phyloP scores from a whole-genome alignment of 53 echinoderm and acorn worm species.

The Antedon mediterranea region DNA sequence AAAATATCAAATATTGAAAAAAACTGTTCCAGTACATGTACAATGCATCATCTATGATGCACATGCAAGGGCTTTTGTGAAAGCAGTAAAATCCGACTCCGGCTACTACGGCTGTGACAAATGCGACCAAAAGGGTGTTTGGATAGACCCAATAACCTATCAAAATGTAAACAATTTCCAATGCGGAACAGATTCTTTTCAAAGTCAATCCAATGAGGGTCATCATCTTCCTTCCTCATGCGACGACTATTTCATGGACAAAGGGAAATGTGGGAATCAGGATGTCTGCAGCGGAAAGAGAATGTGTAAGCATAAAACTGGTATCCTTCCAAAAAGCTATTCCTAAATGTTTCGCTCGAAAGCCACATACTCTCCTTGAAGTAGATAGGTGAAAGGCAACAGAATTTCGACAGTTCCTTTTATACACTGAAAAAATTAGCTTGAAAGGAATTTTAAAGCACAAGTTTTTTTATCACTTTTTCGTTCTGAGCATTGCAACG shows the following conservation, averaged over 20 bases:
- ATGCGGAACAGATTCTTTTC: too few relatives aligned
- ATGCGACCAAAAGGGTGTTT: too few relatives aligned
- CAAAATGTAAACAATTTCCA: too few relatives aligned
- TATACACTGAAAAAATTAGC: slow-evolving; percentile 40
- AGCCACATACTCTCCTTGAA: slow-evolving; percentile 15
- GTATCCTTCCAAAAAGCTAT: slow-evolving; percentile 4
- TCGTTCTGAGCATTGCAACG: slow-evolving; percentile 4
- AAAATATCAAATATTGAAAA: too few relatives aligned
- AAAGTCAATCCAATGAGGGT: too few relatives aligned
- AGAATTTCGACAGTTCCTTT: slow-evolving; percentile 40
- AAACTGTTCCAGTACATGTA: too few relatives aligned
- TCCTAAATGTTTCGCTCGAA: slow-evolving; percentile 25
- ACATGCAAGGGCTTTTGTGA: too few relatives aligned
- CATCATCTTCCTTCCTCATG: neutral
- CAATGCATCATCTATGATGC: too few relatives aligned
- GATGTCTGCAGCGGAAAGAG: slow-evolving; percentile 2
- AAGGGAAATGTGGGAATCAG: slow-evolving; percentile 35
- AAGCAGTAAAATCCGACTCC: too few relatives aligned
- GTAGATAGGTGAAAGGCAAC: slow-evolving; percentile 44
- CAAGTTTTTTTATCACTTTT: neutral
- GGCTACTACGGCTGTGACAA: too few relatives aligned
- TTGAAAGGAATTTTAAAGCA: slow-evolving; percentile 4
- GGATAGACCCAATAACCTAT: too few relatives aligned
- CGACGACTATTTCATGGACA: slow-evolving; percentile 34
- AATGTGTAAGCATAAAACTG: slow-evolving; percentile 2